Base-by-base conservation (phyloP, 2,113 vertebrate genomes). In the Centrocercus urophasianus region DNA sequence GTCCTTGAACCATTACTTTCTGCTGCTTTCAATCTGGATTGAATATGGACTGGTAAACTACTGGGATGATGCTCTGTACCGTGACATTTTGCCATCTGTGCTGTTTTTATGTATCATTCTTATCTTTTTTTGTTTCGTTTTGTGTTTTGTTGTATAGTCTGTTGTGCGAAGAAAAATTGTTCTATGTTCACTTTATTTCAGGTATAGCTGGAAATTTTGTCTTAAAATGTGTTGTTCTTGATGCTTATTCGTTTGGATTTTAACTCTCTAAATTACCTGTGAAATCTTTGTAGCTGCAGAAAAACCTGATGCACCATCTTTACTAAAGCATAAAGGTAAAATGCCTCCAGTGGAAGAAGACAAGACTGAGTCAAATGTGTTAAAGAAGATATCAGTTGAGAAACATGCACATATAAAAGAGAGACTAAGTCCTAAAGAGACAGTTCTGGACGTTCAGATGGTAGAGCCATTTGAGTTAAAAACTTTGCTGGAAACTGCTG, bases 201-300 rank as follows among this genome's bases (percentile, higher is more conserved):
- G 88, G 79, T 83, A 43, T 93, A 93, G 16, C 83, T 94, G 95
- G 93, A 93, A 94, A 93, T 76, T 40, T 91, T 95, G 40, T 90
- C 45, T 90, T 95, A 91, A 89, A 77, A 81, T 88, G 36, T 78
- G 6, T 91, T 95, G 15, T 93, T 88, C 89, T 43, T 76, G 10
- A 38, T 86, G 57, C 34, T 96, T 94, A 60, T 88, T 90, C 93
- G 96, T 91, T 83, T 1, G 87, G 45, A 70, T 96, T 96, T 95
- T 91, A 93, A 94, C 79, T 95, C 64, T 98, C 71, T 97, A 80
- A 97, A 93, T 98, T 95, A 95, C 96, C 96, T 96, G 57, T 97
- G 87, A 97, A 97, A 98, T 93, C 84, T 98, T 98, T 98, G 94
- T 97, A 97, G 94, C 90, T 97, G 96, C 96, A 97, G 97, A 98